A percentile compares a stretch with the other conserved stretches of the same genome.
These are phyloP conservation scores for Cecropterus lyciades DNA, from an alignment of 1,140 invertebrate species.

Conservation along the genomic window DNA sequence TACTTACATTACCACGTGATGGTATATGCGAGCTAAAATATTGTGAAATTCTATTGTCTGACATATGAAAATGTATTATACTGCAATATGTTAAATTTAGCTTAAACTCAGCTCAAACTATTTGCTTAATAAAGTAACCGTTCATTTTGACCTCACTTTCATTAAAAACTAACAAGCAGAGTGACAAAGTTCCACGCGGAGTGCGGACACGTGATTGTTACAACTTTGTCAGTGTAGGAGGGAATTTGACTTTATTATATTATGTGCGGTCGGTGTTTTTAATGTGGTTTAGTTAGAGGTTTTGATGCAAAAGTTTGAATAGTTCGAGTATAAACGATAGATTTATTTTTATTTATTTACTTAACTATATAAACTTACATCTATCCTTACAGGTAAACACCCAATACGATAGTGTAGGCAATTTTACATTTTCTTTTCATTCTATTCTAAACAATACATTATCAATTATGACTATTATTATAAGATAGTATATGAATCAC, in stretches of 20 bases:
- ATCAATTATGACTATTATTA: too few species aligned
- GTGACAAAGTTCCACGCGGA: neutral
- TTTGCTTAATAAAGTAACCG: constrained; percentile 7
- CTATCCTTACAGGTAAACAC: too few species aligned
- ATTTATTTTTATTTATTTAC: too few species aligned
- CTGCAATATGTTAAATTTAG: neutral
- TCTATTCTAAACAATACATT: too few species aligned
- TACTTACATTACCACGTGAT: too few species aligned
- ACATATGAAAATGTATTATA: neutral
- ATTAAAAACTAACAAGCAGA: constrained; percentile 17
- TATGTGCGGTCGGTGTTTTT: neutral
- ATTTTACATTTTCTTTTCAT: too few species aligned
- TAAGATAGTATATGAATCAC: too few species aligned
- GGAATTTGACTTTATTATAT: constrained; percentile 9
- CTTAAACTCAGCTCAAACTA: neutral
- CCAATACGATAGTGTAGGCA: too few species aligned
- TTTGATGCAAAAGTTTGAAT: too few species aligned
- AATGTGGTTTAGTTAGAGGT: neutral
- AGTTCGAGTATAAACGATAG: too few species aligned
- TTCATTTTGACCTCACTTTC: constrained; percentile 16
- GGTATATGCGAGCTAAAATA: too few species aligned
- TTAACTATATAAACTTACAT: too few species aligned
- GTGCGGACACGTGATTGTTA: neutral
- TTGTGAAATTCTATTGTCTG: neutral
- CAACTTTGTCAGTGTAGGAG: constrained; percentile 7